Evolutionary conservation across 64 coral and sea anemone species (phyloP), one percentile per base, ranked within the genome.

Genomic region (Catalaphyllia jardinei): DNA sequence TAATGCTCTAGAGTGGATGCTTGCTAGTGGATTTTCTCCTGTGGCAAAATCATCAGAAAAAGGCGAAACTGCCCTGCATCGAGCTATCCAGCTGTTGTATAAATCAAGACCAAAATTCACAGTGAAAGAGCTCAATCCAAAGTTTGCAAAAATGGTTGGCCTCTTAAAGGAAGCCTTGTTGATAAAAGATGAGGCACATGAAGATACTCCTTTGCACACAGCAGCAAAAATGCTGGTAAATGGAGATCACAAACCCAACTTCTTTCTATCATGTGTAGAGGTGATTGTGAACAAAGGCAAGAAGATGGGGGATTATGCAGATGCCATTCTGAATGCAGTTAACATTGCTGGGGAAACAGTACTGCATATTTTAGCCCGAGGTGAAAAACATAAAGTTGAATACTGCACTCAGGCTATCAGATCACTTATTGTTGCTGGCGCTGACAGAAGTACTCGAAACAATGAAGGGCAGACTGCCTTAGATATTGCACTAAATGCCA

Each of bases 1-100:
- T 67, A 92, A 91, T 93, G 97, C 97, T 24, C 67, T 99, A 15
- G 97, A 99, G 38, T 99, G 97, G 97, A 91, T 99, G 88, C 77
- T 99, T 19, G 91, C 88, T 24, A 95, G 91, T 89, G 97, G 97
- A 9, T 99, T 99, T 74, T 77, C 64, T n/a, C 78, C 97, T 3
- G 75, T 90, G 25, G 79, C 94, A 62, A 91, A 83, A 78, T 95
- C 93, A 59, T 93, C 91, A 57, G 90, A 88, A 55, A 92, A 93
- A 49, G 97, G 97, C 0, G 94, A 95, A 73, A 95, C 94, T 62
- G 94, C 97, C 2, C 54, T 99, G 19, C 97, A 99, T 33, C 76
- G 94, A 14, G 89, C 93, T 9, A 99, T 94, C 72, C 52, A 86
- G 33, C 80, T 89, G 64, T 67, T 99, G 25, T 90, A 95, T 69